These are phyloP conservation scores for Limosa lapponica DNA, from an alignment of 2,797 vertebrate species.

Conservation along the genomic window DNA sequence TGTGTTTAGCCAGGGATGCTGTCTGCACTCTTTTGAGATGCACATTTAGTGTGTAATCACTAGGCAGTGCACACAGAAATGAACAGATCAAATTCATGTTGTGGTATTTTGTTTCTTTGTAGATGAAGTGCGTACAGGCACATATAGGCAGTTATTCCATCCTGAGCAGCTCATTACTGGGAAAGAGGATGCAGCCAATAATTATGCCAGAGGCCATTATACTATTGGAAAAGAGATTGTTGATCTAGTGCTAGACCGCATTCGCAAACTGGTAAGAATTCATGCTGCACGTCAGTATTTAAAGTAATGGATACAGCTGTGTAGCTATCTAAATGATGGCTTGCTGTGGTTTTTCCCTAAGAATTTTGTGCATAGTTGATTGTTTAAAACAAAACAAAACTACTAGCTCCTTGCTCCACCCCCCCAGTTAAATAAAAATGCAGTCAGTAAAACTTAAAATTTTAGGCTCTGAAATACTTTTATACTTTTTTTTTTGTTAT, in stretches of 20 bases:
- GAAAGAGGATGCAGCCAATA: slow-evolving; percentile 83
- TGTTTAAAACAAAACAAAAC: not conserved
- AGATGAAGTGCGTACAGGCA: slow-evolving; percentile 68
- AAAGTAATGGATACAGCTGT: not conserved
- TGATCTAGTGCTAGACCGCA: slow-evolving; percentile 80
- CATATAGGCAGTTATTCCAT: slow-evolving; percentile 58
- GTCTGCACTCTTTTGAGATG: accelerated
- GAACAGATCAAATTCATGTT: not conserved
- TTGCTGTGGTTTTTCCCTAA: not conserved
- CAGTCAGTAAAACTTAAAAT: not conserved
- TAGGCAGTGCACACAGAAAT: not conserved
- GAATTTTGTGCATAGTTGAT: not conserved
- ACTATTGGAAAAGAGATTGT: slow-evolving; percentile 84
- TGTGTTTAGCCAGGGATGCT: not conserved
- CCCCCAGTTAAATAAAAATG: not conserved
- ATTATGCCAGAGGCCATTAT: slow-evolving; percentile 84
- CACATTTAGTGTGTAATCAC: not conserved
- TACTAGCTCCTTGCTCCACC: not conserved
- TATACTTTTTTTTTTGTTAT: not conserved
- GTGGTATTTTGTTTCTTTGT: not conserved
- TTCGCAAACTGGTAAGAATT: slow-evolving; percentile 77
- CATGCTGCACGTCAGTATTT: not conserved
- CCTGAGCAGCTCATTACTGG: slow-evolving; percentile 71
- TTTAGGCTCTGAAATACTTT: not conserved
- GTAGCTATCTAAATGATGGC: not conserved